A percentile compares a stretch with the other conserved stretches of the same genome.
Evolutionary conservation across 1,140 invertebrate species (phyloP).

Genomic region (Delia radicum): DNA sequence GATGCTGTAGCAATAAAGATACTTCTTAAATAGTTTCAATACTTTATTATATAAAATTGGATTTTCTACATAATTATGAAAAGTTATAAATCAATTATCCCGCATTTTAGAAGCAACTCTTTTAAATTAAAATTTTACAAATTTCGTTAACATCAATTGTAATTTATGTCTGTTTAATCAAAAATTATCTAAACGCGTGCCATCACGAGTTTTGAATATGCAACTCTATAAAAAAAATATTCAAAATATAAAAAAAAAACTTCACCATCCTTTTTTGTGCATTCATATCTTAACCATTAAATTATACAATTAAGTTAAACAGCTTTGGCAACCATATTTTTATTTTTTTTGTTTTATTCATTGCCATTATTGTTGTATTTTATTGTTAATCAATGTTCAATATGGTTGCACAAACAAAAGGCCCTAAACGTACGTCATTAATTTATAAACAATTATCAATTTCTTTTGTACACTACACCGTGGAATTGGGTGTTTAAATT

Average conservation of each 20-base stretch:
- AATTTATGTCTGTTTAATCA: too few relatives aligned
- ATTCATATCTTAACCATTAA: conserved; percentile 7
- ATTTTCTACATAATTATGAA: too few relatives aligned
- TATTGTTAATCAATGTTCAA: conserved; percentile 20
- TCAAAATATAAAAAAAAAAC: background rate
- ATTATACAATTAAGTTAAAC: conserved; percentile 13
- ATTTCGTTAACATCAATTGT: too few relatives aligned
- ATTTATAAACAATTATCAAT: conserved; percentile 1
- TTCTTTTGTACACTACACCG: too few relatives aligned
- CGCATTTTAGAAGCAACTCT: too few relatives aligned
- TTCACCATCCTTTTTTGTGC: background rate
- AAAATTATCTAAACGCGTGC: conserved; percentile 17
- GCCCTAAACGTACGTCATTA: conserved; percentile 12
- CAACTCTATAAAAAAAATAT: background rate
- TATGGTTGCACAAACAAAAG: conserved; percentile 22
- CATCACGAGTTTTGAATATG: background rate
- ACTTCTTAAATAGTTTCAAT: too few relatives aligned
- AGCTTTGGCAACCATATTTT: conserved; percentile 6
- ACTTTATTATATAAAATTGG: too few relatives aligned
- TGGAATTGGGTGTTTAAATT: too few relatives aligned
- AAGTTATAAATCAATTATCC: too few relatives aligned
- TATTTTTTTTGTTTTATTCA: background rate
- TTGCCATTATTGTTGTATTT: conserved; percentile 5
- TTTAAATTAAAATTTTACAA: too few relatives aligned
- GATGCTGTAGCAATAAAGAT: too few relatives aligned